Evolutionary conservation across 2,888 invertebrate genomes (phyloP).

Genomic region (Phlogophora meticulosa): DNA sequence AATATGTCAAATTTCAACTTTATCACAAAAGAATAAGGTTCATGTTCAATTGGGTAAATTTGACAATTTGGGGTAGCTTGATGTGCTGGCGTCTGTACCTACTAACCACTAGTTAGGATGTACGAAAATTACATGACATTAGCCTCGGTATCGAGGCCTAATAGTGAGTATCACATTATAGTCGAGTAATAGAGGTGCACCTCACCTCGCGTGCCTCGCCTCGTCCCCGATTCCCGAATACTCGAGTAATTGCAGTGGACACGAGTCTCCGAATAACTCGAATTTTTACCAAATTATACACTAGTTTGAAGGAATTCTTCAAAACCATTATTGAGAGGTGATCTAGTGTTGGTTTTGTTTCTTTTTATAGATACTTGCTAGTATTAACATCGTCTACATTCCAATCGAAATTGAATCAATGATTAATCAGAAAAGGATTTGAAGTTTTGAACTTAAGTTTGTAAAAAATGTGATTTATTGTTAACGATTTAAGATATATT

Average conservation of each 20-base stretch:
- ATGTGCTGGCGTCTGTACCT: too few species aligned
- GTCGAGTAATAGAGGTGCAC: slow-evolving; percentile 61
- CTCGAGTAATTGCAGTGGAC: slow-evolving; percentile 74
- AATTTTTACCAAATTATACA: slow-evolving; percentile 78
- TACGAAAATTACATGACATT: slow-evolving; percentile 56
- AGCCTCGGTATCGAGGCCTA: slow-evolving; percentile 42
- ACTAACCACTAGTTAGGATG: too few species aligned
- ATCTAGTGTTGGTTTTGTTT: slow-evolving; percentile 47
- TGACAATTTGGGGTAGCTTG: too few species aligned
- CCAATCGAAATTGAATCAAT: slow-evolving; percentile 59
- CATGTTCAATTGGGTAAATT: too few species aligned
- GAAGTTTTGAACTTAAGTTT: slow-evolving; percentile 41
- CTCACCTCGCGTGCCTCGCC: slow-evolving; percentile 64
- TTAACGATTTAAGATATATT: slow-evolving; percentile 34
- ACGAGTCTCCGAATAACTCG: slow-evolving; percentile 70
- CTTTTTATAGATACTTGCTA: slow-evolving; percentile 29
- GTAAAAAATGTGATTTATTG: slow-evolving; percentile 60
- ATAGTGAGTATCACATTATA: slow-evolving; percentile 58
- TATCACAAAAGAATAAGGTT: too few species aligned
- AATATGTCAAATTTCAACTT: too few species aligned
- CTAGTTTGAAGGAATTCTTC: slow-evolving; percentile 66
- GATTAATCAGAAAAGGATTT: slow-evolving; percentile 51
- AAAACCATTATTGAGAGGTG: slow-evolving; percentile 61
- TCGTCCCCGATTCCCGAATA: slow-evolving; percentile 67
- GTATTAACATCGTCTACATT: slow-evolving; percentile 53